Percentiles rank a stretch among this genome's conserved stretches.
Conservation (phyloP, 2,113 vertebrate genomes). For the Rhynchomys soricoides region DNA sequence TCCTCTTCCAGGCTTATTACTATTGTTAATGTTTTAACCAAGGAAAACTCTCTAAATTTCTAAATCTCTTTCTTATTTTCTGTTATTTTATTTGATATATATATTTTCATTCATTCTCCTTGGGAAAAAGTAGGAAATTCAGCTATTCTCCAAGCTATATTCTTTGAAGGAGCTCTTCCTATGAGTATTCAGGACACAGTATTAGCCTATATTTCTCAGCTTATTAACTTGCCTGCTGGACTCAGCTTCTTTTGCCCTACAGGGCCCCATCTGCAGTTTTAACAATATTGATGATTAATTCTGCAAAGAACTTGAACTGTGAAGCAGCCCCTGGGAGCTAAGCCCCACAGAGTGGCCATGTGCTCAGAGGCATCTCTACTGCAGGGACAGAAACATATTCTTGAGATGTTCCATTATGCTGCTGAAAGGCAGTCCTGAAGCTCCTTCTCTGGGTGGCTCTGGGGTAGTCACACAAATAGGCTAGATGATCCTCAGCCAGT, state of each 20-base stretch:
- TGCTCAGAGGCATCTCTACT: constrained; percentile 26
- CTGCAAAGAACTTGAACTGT: constrained; percentile 34
- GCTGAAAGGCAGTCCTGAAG: constrained; percentile 47
- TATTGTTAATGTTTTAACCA: background rate
- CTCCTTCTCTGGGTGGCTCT: constrained; percentile 3
- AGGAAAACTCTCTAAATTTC: too few species aligned
- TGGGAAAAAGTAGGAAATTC: background rate
- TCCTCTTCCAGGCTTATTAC: background rate
- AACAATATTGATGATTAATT: constrained; percentile 66
- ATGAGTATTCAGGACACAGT: background rate
- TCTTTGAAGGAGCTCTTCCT: background rate
- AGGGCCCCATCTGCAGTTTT: constrained; percentile 66
- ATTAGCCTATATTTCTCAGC: constrained; percentile 19
- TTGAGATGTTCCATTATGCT: constrained; percentile 26
- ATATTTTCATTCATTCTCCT: background rate
- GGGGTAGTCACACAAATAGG: constrained; percentile 34
- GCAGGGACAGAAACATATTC: background rate
- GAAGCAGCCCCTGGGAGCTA: constrained; percentile 25
- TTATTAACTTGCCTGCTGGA: constrained; percentile 61
- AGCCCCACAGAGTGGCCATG: constrained; percentile 8
- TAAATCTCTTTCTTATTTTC: constrained; percentile 46
- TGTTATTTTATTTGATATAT: background rate
- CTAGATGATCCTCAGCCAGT: constrained; percentile 28
- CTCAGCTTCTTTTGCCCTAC: constrained; percentile 7
- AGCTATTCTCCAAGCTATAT: background rate